Percentiles rank a stretch among this genome's conserved stretches.
These are phyloP conservation scores for Lampris megalopsis DNA, from an alignment of 2,113 vertebrate species.

Conservation along the genomic window DNA sequence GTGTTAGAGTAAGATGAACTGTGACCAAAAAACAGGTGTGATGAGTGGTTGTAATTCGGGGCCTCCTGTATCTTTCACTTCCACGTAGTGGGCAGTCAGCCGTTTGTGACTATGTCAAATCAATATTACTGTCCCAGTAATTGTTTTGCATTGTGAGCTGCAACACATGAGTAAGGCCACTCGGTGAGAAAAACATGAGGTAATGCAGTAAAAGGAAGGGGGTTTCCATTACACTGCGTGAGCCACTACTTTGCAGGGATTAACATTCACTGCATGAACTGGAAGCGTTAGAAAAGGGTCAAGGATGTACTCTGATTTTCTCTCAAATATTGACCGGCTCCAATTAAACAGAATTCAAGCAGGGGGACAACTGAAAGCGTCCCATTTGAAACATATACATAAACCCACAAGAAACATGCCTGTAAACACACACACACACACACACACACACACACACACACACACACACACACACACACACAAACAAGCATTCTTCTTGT, in stretches of 20 bases:
- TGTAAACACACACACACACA: background rate
- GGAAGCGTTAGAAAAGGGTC: constrained; percentile 10
- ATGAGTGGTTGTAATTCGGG: too few species aligned
- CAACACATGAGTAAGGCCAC: constrained; percentile 23
- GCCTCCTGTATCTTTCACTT: too few species aligned
- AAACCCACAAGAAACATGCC: background rate
- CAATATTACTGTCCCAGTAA: constrained; percentile 64
- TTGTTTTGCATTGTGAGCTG: constrained; percentile 38
- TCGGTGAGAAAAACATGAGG: constrained; percentile 10
- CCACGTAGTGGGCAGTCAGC: constrained; percentile 18
- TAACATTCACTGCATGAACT: constrained; percentile 28
- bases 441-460: background rate
- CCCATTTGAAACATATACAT: background rate
- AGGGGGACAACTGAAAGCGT: background rate
- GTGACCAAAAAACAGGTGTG: constrained; percentile 8
- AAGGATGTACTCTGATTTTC: constrained; percentile 13
- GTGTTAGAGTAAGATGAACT: constrained; percentile 19
- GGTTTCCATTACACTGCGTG: constrained; percentile 22
- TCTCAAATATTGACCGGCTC: background rate
- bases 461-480: background rate
- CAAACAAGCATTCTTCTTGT: background rate
- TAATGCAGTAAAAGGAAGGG: background rate
- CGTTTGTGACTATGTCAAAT: constrained; percentile 58
- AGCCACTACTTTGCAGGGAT: constrained; percentile 2
- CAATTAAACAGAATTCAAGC: background rate